These are phyloP conservation scores for Eurypyga helias DNA, from an alignment of 2,113 vertebrate genomes.

Conservation along the genomic window DNA sequence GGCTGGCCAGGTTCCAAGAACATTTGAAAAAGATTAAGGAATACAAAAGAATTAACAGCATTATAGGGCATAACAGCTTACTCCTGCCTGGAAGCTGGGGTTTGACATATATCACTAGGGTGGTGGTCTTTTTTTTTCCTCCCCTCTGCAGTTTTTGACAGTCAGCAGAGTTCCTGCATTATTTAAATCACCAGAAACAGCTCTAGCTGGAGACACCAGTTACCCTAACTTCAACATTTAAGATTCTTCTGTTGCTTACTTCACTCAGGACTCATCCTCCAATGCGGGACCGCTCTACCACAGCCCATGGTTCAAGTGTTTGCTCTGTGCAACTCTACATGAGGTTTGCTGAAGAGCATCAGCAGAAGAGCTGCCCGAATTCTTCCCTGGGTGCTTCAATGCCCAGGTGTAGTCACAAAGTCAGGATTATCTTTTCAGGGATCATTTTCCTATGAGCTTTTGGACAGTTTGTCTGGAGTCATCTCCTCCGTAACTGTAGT, in stretches of 20 bases:
- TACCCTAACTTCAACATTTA: not conserved
- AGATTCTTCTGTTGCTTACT: not conserved
- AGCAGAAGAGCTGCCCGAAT: accelerated
- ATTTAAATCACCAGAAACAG: not conserved
- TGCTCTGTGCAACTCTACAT: not conserved
- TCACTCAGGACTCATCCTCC: not conserved
- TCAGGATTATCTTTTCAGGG: not conserved
- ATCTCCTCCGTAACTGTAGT: not conserved
- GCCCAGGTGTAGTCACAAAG: not conserved
- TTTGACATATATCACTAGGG: not conserved
- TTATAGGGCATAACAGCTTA: not conserved
- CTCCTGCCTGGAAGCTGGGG: not conserved
- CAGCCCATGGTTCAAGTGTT: accelerated
- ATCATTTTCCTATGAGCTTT: not conserved
- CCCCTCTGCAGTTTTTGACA: not conserved
- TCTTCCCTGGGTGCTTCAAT: not conserved
- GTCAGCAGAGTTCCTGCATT: not conserved
- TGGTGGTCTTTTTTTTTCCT: not conserved
- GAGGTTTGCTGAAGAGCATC: not conserved
- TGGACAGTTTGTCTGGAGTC: not conserved
- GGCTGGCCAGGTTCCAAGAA: not conserved
- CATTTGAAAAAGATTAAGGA: not conserved
- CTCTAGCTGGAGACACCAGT: not conserved
- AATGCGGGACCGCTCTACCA: not conserved
- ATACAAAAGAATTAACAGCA: conserved; percentile 7